Evolutionary conservation across 2,888 invertebrate genomes (phyloP).

Genomic region (Hylaea fasciaria): DNA sequence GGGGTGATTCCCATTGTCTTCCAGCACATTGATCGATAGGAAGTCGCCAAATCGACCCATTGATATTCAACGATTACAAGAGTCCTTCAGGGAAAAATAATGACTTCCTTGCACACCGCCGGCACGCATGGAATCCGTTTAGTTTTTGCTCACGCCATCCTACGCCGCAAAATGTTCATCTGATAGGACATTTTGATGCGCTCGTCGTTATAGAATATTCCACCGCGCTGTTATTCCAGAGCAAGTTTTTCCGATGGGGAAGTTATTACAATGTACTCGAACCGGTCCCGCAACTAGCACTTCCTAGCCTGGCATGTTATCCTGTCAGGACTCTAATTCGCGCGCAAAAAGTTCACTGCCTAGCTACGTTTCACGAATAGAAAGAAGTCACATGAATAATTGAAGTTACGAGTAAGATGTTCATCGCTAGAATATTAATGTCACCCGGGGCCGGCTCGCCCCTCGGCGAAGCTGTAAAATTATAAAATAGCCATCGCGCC

Average conservation of each 20-base stretch:
- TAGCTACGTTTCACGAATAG: slow-evolving; percentile 53
- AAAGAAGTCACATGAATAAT: slow-evolving; percentile 64
- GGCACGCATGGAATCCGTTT: slow-evolving; percentile 39
- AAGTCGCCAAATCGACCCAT: slow-evolving; percentile 47
- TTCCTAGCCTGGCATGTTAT: slow-evolving; percentile 56
- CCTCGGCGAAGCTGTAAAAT: slow-evolving; percentile 54
- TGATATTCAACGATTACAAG: slow-evolving; percentile 42
- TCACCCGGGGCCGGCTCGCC: slow-evolving; percentile 35
- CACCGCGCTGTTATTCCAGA: slow-evolving; percentile 48
- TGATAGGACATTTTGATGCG: slow-evolving; percentile 48
- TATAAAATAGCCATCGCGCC: slow-evolving; percentile 57
- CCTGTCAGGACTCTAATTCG: slow-evolving; percentile 52
- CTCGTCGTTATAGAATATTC: slow-evolving; percentile 55
- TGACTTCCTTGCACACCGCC: slow-evolving; percentile 39
- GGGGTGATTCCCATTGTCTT: slow-evolving; percentile 57
- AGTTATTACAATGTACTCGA: slow-evolving; percentile 65
- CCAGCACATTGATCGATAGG: slow-evolving; percentile 45
- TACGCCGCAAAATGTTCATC: slow-evolving; percentile 41
- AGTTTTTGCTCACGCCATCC: slow-evolving; percentile 39
- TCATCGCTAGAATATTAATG: slow-evolving; percentile 59
- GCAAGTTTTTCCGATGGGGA: slow-evolving; percentile 65
- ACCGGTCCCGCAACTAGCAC: slow-evolving; percentile 64
- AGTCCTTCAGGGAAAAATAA: slow-evolving; percentile 40
- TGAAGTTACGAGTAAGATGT: slow-evolving; percentile 55
- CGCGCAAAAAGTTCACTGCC: slow-evolving; percentile 58